Percentiles rank a stretch among this genome's conserved stretches.
phyloP scores from a whole-genome alignment of 2,888 invertebrate genomes.

The Agriopis leucophaearia region DNA sequence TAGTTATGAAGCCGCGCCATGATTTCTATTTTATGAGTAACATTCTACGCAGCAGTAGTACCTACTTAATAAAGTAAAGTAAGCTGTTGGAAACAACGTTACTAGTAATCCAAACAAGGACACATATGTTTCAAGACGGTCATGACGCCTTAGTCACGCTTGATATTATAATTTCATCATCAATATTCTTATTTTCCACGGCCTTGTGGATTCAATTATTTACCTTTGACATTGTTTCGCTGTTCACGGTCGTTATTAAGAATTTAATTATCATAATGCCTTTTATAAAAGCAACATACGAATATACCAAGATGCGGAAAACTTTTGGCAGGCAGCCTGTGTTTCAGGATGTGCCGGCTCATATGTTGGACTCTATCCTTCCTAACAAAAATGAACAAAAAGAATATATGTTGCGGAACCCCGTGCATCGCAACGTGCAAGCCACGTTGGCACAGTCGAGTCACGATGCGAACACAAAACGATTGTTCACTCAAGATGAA shows the following conservation, averaged over 20 bases:
- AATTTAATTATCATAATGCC: slow-evolving; percentile 48
- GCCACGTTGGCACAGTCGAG: slow-evolving; percentile 76
- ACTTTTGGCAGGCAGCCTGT: slow-evolving; percentile 82
- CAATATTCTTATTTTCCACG: slow-evolving; percentile 61
- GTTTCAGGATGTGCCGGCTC: slow-evolving; percentile 76
- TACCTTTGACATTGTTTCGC: slow-evolving; percentile 51
- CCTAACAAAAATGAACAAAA: slow-evolving; percentile 72
- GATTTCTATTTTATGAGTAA: slow-evolving; percentile 14
- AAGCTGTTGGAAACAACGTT: slow-evolving; percentile 44
- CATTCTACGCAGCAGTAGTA: background rate
- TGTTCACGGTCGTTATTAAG: slow-evolving; percentile 35
- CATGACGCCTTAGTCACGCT: slow-evolving; percentile 57
- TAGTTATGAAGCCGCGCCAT: slow-evolving; percentile 1
- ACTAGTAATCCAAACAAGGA: slow-evolving; percentile 63
- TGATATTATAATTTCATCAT: slow-evolving; percentile 59
- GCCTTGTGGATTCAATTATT: slow-evolving; percentile 69
- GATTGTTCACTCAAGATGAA: slow-evolving; percentile 84
- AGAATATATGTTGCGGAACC: slow-evolving; percentile 81
- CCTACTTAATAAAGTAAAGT: slow-evolving; percentile 6
- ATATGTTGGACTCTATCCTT: slow-evolving; percentile 73
- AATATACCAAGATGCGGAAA: slow-evolving; percentile 80
- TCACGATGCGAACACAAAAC: slow-evolving; percentile 87
- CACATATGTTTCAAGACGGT: slow-evolving; percentile 69
- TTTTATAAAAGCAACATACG: slow-evolving; percentile 68
- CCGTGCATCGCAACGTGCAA: slow-evolving; percentile 80